These are phyloP conservation scores for Pomacea canaliculata DNA, from an alignment of 2,888 invertebrate species.

Conservation along the genomic window DNA sequence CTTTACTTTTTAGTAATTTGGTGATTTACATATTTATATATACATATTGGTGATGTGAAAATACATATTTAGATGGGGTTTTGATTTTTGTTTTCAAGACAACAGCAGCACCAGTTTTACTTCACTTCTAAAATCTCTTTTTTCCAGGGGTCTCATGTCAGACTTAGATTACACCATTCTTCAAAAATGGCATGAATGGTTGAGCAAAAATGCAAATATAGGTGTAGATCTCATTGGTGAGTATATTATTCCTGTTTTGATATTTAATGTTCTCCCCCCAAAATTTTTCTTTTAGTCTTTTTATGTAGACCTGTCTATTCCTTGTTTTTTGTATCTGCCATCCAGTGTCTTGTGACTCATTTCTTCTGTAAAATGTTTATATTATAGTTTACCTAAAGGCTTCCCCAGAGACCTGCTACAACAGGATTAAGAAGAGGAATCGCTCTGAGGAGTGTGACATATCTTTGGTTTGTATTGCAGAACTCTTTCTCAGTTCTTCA, in stretches of 20 bases:
- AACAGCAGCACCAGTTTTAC: no score
- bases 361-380: no score
- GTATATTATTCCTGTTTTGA: slow-evolving; percentile 4
- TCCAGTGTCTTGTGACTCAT: no score
- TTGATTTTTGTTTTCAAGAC: no score
- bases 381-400: slow-evolving; percentile 80
- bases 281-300: background rate
- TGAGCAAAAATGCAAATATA: slow-evolving; percentile 79
- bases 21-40: no score
- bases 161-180: slow-evolving; percentile 84
- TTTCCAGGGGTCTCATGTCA: slow-evolving; percentile 75
- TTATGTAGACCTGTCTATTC: background rate
- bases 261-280: background rate
- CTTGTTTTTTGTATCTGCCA: no score
- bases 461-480: slow-evolving; percentile 73
- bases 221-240: slow-evolving; percentile 88
- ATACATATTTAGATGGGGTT: no score
- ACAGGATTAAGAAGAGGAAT: slow-evolving; percentile 82
- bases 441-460: slow-evolving; percentile 87
- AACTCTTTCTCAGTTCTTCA: no score
- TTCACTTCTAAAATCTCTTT: no score
- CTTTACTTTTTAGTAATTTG: no score
- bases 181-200: slow-evolving; percentile 89
- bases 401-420: slow-evolving; percentile 80
- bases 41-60: no score